A percentile compares a stretch with the other conserved stretches of the same genome.
phyloP scores from a whole-genome alignment of 2,888 invertebrate species.

The Cerceris ruficornis region DNA sequence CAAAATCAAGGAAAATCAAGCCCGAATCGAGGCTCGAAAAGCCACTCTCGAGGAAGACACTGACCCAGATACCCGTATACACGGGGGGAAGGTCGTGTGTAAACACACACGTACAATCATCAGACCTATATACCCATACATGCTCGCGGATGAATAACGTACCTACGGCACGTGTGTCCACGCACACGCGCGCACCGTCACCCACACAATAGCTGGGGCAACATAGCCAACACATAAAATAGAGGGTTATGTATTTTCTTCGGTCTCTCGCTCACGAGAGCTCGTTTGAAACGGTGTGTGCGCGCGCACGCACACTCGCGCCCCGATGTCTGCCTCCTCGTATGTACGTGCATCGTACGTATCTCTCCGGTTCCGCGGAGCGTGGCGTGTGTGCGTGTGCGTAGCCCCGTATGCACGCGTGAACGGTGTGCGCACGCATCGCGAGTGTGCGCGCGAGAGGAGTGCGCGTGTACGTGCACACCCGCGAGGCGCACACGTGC shows the following conservation, averaged over 20 bases:
- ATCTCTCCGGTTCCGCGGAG: neutral
- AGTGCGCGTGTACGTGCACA: constrained; percentile 18
- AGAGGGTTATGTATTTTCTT: constrained; percentile 66
- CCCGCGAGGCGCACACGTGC: constrained; percentile 34
- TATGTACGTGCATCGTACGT: constrained; percentile 12
- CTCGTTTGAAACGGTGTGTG: constrained; percentile 46
- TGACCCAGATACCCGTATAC: constrained; percentile 67
- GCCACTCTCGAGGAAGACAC: constrained; percentile 68
- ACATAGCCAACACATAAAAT: constrained; percentile 50
- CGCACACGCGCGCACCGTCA: neutral
- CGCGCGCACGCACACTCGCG: constrained; percentile 14
- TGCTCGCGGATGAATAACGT: constrained; percentile 53
- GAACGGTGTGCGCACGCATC: no score
- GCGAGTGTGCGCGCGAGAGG: no score
- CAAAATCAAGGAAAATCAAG: constrained; percentile 59
- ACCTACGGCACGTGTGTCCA: constrained; percentile 23
- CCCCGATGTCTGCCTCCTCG: constrained; percentile 9
- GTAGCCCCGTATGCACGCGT: no score
- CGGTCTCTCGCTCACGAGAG: constrained; percentile 49
- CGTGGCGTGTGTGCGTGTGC: neutral
- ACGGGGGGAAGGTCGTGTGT: constrained; percentile 65
- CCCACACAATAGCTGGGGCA: constrained; percentile 36
- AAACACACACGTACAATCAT: constrained; percentile 47
- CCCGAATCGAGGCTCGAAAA: constrained; percentile 60
- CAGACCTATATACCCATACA: constrained; percentile 27